Conservation (phyloP, 2,888 invertebrate genomes). For the Danaus chrysippus region DNA sequence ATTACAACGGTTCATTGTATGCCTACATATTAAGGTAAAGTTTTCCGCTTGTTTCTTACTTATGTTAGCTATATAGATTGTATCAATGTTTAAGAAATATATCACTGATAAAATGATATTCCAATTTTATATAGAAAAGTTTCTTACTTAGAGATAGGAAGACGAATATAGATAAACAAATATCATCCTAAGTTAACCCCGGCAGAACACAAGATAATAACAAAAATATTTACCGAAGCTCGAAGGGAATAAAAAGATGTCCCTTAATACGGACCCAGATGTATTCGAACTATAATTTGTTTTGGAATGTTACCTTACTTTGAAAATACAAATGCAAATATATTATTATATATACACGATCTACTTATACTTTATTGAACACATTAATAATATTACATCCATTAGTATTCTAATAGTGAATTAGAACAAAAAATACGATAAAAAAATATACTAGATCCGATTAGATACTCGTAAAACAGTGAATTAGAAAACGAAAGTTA, state of each 20-base stretch:
- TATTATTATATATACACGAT: slow-evolving; percentile 49
- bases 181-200: slow-evolving; percentile 32
- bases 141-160: slow-evolving; percentile 11
- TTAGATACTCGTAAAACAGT: slow-evolving; percentile 9
- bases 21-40: not conserved
- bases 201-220: slow-evolving; percentile 62
- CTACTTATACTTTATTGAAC: slow-evolving; percentile 40
- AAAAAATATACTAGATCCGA: not conserved
- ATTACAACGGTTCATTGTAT: not conserved
- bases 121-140: slow-evolving; percentile 21
- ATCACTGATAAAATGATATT: slow-evolving; percentile 6
- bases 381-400: not conserved
- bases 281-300: slow-evolving; percentile 74
- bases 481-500: slow-evolving; percentile 60
- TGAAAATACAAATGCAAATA: slow-evolving; percentile 70
- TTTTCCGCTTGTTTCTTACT: not conserved
- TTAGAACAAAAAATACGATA: too few species aligned
- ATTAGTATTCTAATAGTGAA: not conserved
- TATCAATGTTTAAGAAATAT: not conserved
- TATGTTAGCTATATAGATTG: not conserved
- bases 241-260: slow-evolving; percentile 73
- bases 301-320: slow-evolving; percentile 60
- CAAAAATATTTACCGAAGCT: slow-evolving; percentile 76
- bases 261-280: slow-evolving; percentile 73
- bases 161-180: slow-evolving; percentile 17